A percentile compares a stretch with the other conserved stretches of the same genome.
These are phyloP conservation scores for Magallana nippona DNA, from an alignment of 2,888 invertebrate species.

Conservation along the genomic window DNA sequence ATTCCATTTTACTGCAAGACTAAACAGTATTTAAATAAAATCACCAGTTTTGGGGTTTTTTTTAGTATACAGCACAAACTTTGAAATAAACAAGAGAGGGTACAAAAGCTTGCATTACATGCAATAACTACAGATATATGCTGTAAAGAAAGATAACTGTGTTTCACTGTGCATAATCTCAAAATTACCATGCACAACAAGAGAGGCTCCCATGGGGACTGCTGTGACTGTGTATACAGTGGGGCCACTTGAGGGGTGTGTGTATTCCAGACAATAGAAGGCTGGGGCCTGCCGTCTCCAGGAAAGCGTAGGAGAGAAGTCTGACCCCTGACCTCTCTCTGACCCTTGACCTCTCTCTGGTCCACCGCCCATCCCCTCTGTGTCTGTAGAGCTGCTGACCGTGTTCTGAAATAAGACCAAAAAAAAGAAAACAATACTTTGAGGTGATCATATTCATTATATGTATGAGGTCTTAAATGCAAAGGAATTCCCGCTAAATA, in stretches of 20 bases:
- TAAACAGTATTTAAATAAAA: too few relatives aligned
- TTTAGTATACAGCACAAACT: too few relatives aligned
- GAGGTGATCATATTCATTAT: neutral
- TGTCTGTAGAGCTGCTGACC: neutral
- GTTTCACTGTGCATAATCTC: neutral
- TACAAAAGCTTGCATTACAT: too few relatives aligned
- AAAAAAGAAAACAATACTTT: too few relatives aligned
- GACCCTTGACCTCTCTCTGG: neutral
- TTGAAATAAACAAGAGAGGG: too few relatives aligned
- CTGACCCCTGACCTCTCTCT: neutral
- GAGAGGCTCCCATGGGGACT: conserved; percentile 56
- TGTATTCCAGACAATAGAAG: conserved; percentile 57
- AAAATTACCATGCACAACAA: conserved; percentile 62
- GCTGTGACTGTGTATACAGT: conserved; percentile 53
- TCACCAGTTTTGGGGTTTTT: too few relatives aligned
- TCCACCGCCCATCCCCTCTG: too few relatives aligned
- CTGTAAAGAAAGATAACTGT: too few relatives aligned
- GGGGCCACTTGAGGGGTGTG: conserved; percentile 56
- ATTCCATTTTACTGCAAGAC: too few relatives aligned
- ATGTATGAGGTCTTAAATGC: neutral
- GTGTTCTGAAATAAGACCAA: neutral
- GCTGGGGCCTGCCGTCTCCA: conserved; percentile 51
- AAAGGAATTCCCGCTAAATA: neutral
- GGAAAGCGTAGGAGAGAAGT: neutral
- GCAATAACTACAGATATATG: too few relatives aligned